Evolutionary conservation across 2,888 invertebrate species (phyloP).

Genomic region (Nymphalis c-album): DNA sequence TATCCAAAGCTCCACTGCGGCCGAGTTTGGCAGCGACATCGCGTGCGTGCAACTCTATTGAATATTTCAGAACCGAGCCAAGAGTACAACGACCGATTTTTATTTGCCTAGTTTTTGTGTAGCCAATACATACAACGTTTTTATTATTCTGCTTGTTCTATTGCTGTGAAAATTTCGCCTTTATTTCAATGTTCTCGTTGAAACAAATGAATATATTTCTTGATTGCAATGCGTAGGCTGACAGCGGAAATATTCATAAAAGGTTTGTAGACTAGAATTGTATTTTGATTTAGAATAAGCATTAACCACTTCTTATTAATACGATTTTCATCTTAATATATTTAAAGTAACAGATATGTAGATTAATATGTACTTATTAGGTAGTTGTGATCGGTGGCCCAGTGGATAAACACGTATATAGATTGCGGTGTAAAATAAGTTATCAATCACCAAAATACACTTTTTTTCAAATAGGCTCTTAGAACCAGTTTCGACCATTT

Average conservation of each 20-base stretch:
- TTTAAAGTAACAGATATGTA: too few relatives aligned
- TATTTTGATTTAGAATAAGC: neutral
- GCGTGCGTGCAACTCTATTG: conserved; percentile 37
- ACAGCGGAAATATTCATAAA: neutral
- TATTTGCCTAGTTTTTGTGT: conserved; percentile 37
- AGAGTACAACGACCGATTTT: conserved; percentile 50
- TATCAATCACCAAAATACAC: too few relatives aligned
- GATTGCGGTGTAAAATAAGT: too few relatives aligned
- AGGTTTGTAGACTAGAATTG: neutral
- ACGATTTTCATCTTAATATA: neutral
- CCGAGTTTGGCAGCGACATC: conserved; percentile 38
- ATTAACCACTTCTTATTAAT: neutral
- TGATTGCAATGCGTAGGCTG: conserved; percentile 2
- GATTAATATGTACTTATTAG: too few relatives aligned
- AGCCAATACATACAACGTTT: conserved; percentile 20
- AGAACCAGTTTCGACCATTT: too few relatives aligned
- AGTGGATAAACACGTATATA: too few relatives aligned
- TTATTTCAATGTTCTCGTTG: conserved; percentile 6
- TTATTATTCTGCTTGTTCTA: conserved; percentile 22
- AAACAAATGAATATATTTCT: conserved; percentile 9
- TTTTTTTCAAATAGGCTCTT: too few relatives aligned
- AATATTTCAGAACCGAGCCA: conserved; percentile 45
- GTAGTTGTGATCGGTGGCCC: too few relatives aligned
- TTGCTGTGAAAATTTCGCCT: conserved; percentile 19
- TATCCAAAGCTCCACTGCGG: conserved; percentile 26